Evolutionary conservation across 2,888 invertebrate genomes (phyloP).

Genomic region (Drosophila gaucha): DNA sequence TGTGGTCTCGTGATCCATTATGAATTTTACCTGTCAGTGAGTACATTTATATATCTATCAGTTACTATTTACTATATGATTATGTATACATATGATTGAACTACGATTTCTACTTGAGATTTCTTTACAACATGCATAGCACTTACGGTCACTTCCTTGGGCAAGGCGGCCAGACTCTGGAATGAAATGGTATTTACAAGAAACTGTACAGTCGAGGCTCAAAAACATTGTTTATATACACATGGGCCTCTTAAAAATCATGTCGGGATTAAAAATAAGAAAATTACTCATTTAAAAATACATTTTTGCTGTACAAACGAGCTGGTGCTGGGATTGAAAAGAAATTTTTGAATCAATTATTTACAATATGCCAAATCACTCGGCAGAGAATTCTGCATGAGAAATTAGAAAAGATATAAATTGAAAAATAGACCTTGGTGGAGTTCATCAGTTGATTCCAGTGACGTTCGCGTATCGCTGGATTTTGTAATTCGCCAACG

Average conservation of each 20-base stretch:
- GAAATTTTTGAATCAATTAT: slow-evolving; percentile 59
- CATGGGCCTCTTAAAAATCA: slow-evolving; percentile 49
- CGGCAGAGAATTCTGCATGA: neutral
- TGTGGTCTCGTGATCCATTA: slow-evolving; percentile 96
- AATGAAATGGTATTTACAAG: slow-evolving; percentile 86
- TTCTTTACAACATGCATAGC: slow-evolving; percentile 44
- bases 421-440: slow-evolving; percentile 90
- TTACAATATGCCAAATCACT: slow-evolving; percentile 63
- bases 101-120: slow-evolving; percentile 41
- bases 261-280: slow-evolving; percentile 37
- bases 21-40: slow-evolving; percentile 92
- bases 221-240: slow-evolving; percentile 30
- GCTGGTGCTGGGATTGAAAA: slow-evolving; percentile 59
- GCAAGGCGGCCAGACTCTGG: slow-evolving; percentile 93
- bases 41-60: neutral
- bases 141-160: slow-evolving; percentile 92
- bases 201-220: slow-evolving; percentile 77
- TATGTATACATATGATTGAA: too few species aligned
- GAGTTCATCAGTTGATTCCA: slow-evolving; percentile 99
- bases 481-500: slow-evolving; percentile 97
- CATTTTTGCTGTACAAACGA: slow-evolving; percentile 73
- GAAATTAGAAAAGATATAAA: slow-evolving; percentile 15
- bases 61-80: neutral
- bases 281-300: slow-evolving; percentile 25
- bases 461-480: slow-evolving; percentile 97